A percentile compares a stretch with the other conserved stretches of the same genome.
Conservation (phyloP, 2,797 vertebrate species). For the Takifugu ocellatus region DNA sequence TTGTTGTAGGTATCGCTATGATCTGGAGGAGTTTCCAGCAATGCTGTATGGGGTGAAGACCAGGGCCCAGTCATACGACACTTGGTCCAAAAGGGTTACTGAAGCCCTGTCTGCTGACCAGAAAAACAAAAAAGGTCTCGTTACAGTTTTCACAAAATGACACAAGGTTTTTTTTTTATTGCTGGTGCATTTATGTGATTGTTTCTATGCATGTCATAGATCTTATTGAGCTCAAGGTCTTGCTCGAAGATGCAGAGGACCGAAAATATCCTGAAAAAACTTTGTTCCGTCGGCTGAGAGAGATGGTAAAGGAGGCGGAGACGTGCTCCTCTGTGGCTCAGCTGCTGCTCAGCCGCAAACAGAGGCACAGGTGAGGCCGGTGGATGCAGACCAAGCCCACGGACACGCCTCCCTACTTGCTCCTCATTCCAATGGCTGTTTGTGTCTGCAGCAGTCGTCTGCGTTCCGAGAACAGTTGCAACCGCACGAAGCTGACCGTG, state of each 20-base stretch:
- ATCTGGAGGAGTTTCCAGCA: constrained; percentile 91
- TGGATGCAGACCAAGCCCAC: not conserved
- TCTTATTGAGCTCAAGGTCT: constrained; percentile 92
- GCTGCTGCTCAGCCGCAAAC: constrained; percentile 93
- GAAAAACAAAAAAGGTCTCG: constrained; percentile 93
- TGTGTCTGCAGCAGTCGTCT: constrained; percentile 73
- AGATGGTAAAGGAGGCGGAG: constrained; percentile 96
- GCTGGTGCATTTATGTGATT: not conserved
- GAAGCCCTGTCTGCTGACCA: constrained; percentile 91
- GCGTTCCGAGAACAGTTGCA: constrained; percentile 81
- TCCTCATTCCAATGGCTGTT: no score
- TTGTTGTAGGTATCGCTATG: constrained; percentile 87
- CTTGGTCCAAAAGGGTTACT: constrained; percentile 91
- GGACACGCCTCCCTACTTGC: no score
- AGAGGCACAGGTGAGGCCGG: constrained; percentile 87
- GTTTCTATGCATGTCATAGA: constrained; percentile 67
- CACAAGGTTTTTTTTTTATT: not conserved
- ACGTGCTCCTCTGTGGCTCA: constrained; percentile 97
- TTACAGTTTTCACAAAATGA: not conserved
- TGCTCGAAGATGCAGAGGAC: constrained; percentile 96
- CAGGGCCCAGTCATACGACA: constrained; percentile 95
- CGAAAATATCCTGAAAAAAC: constrained; percentile 94
- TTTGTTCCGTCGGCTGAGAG: constrained; percentile 87
- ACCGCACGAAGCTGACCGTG: constrained; percentile 91
- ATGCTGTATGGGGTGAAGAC: constrained; percentile 93